phyloP scores from a whole-genome alignment of 2,113 vertebrate species.

The Psephotus haematonotus region DNA sequence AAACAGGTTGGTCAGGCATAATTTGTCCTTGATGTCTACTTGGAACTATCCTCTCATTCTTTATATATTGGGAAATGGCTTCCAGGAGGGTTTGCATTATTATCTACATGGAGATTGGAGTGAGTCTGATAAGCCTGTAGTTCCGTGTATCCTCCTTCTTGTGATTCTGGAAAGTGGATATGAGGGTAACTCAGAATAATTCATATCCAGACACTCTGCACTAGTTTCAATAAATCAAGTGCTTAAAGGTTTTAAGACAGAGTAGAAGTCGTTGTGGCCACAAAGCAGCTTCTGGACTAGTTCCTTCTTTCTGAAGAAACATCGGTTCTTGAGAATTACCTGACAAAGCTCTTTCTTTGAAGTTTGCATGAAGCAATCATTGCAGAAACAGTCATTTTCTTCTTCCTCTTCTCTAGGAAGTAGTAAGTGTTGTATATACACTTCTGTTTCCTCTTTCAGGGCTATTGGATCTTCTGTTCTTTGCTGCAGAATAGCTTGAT shows the following conservation, averaged over 20 bases:
- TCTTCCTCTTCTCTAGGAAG: neutral
- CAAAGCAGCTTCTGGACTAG: neutral
- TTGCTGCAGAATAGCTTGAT: neutral
- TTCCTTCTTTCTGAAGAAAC: neutral
- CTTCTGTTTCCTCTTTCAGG: neutral
- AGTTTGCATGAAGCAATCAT: neutral
- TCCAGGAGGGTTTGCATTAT: neutral
- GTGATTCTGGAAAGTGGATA: neutral
- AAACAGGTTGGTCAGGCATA: neutral
- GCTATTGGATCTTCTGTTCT: neutral
- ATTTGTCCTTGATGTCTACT: neutral
- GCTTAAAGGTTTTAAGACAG: neutral
- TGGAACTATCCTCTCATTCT: neutral
- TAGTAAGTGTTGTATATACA: neutral
- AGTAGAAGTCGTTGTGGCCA: neutral
- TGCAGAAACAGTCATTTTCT: neutral
- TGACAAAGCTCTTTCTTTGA: neutral
- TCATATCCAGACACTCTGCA: neutral
- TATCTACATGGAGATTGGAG: neutral
- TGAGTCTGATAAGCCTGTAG: neutral
- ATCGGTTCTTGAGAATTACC: neutral
- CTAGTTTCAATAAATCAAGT: neutral
- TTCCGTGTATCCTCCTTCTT: neutral
- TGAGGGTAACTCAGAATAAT: neutral
- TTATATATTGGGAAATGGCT: neutral